Conservation (phyloP, 2,113 vertebrate species). For the Mugil cephalus region DNA sequence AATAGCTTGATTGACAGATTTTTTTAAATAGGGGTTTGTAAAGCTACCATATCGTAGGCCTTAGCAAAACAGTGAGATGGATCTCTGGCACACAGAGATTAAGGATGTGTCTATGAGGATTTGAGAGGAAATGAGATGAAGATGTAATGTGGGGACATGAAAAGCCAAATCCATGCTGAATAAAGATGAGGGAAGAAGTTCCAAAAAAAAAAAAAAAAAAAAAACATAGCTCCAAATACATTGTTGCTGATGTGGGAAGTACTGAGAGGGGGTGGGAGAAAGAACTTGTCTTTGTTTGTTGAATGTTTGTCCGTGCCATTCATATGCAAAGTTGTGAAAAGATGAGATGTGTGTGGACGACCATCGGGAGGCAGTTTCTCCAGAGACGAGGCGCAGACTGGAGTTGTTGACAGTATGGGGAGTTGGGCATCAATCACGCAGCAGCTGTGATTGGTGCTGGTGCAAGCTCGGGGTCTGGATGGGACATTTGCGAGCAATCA, state of each 20-base stretch:
- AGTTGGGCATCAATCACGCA: conserved; percentile 79
- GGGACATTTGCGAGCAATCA: conserved; percentile 56
- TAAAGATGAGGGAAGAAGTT: conserved; percentile 63
- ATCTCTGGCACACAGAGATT: conserved; percentile 77
- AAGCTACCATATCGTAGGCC: conserved; percentile 74
- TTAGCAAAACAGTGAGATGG: conserved; percentile 76
- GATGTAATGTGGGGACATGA: conserved; percentile 65
- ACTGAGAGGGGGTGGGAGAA: conserved; percentile 19
- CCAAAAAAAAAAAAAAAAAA: conserved; percentile 46
- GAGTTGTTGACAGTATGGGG: conserved; percentile 73
- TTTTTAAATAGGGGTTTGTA: conserved; percentile 75
- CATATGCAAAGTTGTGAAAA: conserved; percentile 64
- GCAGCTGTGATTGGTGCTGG: conserved; percentile 74
- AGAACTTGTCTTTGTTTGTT: conserved; percentile 40
- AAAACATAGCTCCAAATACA: conserved; percentile 44
- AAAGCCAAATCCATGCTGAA: conserved; percentile 66
- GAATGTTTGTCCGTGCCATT: conserved; percentile 41
- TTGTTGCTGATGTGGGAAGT: conserved; percentile 44
- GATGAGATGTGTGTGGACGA: conserved; percentile 45
- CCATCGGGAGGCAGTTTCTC: conserved; percentile 37
- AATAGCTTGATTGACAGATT: conserved; percentile 79
- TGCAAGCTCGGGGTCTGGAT: conserved; percentile 55
- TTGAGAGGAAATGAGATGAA: conserved; percentile 65
- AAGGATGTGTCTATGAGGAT: conserved; percentile 77
- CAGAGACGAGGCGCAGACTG: conserved; percentile 34